A percentile compares a stretch with the other conserved stretches of the same genome.
phyloP scores from a whole-genome alignment of 2,113 vertebrate species.

The Bubo scandiacus region DNA sequence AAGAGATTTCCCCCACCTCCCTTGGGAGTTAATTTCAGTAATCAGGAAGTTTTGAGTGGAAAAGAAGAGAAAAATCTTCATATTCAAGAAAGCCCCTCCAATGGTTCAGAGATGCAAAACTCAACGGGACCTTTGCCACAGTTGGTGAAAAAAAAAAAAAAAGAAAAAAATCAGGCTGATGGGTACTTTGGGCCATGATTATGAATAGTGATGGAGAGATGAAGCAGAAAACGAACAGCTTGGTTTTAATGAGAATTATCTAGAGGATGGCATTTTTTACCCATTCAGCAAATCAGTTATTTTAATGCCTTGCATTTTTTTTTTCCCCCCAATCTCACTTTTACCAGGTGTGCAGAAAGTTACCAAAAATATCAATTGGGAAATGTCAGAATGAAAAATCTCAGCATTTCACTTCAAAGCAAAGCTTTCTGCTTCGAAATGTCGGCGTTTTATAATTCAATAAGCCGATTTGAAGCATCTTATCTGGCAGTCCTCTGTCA shows the following conservation, averaged over 20 bases:
- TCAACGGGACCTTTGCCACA: neutral
- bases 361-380: constrained; percentile 31
- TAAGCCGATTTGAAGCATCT: constrained; percentile 54
- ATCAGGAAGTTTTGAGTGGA: neutral
- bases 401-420: constrained; percentile 64
- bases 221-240: neutral
- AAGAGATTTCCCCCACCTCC: neutral
- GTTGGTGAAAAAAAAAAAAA: neutral
- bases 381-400: constrained; percentile 56
- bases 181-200: neutral
- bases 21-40: neutral
- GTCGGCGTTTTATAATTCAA: constrained; percentile 21
- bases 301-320: neutral
- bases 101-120: neutral
- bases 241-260: neutral
- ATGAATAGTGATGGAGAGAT: neutral
- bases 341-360: constrained; percentile 50
- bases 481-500: constrained; percentile 49
- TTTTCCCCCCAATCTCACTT: neutral
- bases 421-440: neutral
- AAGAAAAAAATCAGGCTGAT: neutral
- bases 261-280: neutral
- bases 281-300: neutral
- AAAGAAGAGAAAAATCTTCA: neutral
- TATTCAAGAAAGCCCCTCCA: fast-evolving